Evolutionary conservation across 1,140 invertebrate genomes (phyloP).

Genomic region (Drosophila bocki): DNA sequence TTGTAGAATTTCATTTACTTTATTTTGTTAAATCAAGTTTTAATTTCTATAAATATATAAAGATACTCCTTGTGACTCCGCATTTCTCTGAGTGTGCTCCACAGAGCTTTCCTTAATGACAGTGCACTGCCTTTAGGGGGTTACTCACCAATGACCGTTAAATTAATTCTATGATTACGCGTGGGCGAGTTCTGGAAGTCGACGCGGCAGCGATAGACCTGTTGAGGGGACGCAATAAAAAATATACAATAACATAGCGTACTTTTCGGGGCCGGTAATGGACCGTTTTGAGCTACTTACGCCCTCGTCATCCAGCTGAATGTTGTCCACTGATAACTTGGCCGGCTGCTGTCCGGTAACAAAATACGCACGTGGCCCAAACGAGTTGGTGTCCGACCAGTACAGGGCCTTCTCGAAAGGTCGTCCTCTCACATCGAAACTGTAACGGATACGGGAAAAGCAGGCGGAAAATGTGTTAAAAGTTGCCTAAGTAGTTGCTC

Average conservation of each 20-base stretch:
- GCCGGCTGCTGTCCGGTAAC: conserved; percentile 90
- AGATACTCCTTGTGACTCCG: neutral
- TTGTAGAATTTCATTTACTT: neutral
- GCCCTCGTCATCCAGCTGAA: conserved; percentile 93
- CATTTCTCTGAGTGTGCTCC: conserved; percentile 17
- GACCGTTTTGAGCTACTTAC: conserved; percentile 80
- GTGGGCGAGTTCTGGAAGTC: conserved; percentile 96
- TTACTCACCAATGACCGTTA: conserved; percentile 95
- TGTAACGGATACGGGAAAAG: conserved; percentile 85
- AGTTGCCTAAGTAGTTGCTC: conserved; percentile 57
- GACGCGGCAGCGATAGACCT: conserved; percentile 93
- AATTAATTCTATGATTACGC: conserved; percentile 94
- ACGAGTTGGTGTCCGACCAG: conserved; percentile 91
- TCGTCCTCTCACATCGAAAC: conserved; percentile 92
- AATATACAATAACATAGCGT: conserved; percentile 49
- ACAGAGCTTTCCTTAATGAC: conserved; percentile 53
- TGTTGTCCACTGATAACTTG: conserved; percentile 91
- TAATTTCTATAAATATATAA: neutral
- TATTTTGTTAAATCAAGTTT: neutral
- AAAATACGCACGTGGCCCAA: conserved; percentile 93
- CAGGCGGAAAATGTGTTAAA: conserved; percentile 51
- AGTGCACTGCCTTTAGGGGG: conserved; percentile 43
- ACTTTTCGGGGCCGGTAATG: conserved; percentile 34
- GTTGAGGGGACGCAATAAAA: conserved; percentile 59
- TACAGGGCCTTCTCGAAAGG: conserved; percentile 91